Percentiles rank a stretch among this genome's conserved stretches.
These are phyloP conservation scores for Takifugu ocellatus DNA, from an alignment of 2,797 vertebrate genomes.

Conservation along the genomic window DNA sequence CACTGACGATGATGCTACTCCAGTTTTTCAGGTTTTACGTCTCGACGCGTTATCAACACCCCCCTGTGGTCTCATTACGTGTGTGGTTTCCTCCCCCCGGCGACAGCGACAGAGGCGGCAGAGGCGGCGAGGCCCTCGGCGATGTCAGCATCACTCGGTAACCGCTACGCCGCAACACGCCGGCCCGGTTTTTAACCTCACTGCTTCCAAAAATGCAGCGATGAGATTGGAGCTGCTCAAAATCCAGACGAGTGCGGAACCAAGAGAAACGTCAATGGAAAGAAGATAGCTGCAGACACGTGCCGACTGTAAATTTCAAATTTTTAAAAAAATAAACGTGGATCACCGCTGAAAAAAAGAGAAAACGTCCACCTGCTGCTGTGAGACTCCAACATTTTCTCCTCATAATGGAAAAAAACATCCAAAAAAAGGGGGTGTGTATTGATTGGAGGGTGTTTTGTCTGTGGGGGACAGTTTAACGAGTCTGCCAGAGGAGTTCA, in stretches of 20 bases:
- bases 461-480: conserved; percentile 75
- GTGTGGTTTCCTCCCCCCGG: background rate
- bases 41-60: conserved; percentile 1
- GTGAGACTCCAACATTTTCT: conserved; percentile 61
- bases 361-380: conserved; percentile 36
- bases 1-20: conserved; percentile 19
- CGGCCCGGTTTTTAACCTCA: conserved; percentile 2
- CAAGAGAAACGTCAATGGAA: too few relatives aligned
- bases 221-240: conserved; percentile 28
- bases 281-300: background rate
- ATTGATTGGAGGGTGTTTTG: conserved; percentile 76
- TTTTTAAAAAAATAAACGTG: too few relatives aligned
- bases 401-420: conserved; percentile 59
- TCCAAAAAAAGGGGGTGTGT: conserved; percentile 61
- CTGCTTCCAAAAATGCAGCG: conserved; percentile 12
- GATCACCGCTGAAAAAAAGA: too few relatives aligned
- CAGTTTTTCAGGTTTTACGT: conserved; percentile 1
- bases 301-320: conserved; percentile 36
- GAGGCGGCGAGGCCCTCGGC: background rate
- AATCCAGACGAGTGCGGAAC: conserved; percentile 5
- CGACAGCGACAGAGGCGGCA: background rate
- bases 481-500: conserved; percentile 71
- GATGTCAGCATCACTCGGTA: conserved; percentile 1
- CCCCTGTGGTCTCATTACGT: background rate
- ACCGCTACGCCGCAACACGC: background rate